phyloP scores from a whole-genome alignment of 2,113 vertebrate species.

The Rissa tridactyla region DNA sequence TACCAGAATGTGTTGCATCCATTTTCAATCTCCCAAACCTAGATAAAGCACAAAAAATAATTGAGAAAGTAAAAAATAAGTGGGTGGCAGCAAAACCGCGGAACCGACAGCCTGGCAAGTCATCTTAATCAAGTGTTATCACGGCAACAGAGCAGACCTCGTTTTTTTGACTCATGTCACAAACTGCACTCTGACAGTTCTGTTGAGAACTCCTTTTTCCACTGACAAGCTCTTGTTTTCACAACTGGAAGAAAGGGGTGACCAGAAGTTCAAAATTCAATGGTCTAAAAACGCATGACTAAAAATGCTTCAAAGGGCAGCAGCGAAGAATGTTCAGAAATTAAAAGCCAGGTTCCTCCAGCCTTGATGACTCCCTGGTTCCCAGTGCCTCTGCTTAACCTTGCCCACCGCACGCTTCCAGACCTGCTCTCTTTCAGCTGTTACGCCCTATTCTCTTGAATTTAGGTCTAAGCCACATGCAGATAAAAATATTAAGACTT shows the following conservation, averaged over 20 bases:
- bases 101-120: background rate
- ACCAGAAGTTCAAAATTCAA: constrained; percentile 51
- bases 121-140: constrained; percentile 6
- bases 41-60: constrained; percentile 26
- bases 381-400: background rate
- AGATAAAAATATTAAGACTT: background rate
- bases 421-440: background rate
- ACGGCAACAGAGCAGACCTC: background rate
- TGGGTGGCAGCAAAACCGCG: background rate
- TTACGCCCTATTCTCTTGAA: background rate
- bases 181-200: background rate
- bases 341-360: background rate
- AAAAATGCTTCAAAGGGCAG: constrained; percentile 21
- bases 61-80: constrained; percentile 9
- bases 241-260: constrained; percentile 49
- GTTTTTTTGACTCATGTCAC: constrained; percentile 28
- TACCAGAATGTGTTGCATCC: background rate
- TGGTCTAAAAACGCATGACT: background rate
- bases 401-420: rapidly evolving
- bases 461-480: background rate
- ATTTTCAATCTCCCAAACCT: background rate
- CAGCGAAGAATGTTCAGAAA: background rate
- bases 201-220: constrained; percentile 27
- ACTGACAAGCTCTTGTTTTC: constrained; percentile 45
- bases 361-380: background rate